Percentiles rank a stretch among this genome's conserved stretches.
These are phyloP conservation scores for Siniperca chuatsi DNA, from an alignment of 2,113 vertebrate genomes.

Conservation along the genomic window DNA sequence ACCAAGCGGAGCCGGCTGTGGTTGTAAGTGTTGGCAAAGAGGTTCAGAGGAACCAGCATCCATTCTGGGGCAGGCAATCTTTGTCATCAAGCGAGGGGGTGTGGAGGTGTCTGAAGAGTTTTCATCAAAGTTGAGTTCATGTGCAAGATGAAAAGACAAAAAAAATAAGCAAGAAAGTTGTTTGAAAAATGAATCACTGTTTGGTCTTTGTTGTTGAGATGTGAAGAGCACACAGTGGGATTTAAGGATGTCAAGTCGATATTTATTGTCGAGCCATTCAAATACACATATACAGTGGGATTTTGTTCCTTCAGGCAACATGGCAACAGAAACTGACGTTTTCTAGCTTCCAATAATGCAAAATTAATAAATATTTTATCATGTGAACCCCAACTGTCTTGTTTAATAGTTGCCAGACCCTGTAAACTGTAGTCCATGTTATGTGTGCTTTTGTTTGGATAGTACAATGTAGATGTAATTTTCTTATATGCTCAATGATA, in stretches of 20 bases:
- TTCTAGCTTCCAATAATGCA: not conserved
- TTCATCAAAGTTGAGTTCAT: slow-evolving; percentile 12
- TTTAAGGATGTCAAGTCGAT: slow-evolving; percentile 9
- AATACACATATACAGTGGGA: not conserved
- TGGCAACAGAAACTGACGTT: not conserved
- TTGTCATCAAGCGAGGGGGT: slow-evolving; percentile 13
- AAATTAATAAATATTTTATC: not conserved
- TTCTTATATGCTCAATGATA: not conserved
- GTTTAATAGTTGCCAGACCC: not conserved
- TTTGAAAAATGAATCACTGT: not conserved
- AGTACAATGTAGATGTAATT: not conserved
- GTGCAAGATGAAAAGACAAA: not conserved
- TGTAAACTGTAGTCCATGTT: not conserved
- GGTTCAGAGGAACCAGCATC: slow-evolving; percentile 29
- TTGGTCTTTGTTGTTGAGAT: slow-evolving; percentile 3
- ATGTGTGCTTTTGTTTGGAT: not conserved
- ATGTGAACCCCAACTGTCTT: not conserved
- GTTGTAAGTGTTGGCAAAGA: slow-evolving; percentile 65
- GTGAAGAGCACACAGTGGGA: not conserved
- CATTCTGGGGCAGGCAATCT: not conserved
- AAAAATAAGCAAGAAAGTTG: not conserved
- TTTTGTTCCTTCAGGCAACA: slow-evolving; percentile 2
- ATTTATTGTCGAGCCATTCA: not conserved
- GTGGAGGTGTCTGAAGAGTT: slow-evolving; percentile 41
- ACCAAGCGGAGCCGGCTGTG: slow-evolving; percentile 61